Evolutionary conservation across 2,113 vertebrate genomes (phyloP), one percentile per base, ranked within the genome.

Genomic region (Paedocypris sp.): DNA sequence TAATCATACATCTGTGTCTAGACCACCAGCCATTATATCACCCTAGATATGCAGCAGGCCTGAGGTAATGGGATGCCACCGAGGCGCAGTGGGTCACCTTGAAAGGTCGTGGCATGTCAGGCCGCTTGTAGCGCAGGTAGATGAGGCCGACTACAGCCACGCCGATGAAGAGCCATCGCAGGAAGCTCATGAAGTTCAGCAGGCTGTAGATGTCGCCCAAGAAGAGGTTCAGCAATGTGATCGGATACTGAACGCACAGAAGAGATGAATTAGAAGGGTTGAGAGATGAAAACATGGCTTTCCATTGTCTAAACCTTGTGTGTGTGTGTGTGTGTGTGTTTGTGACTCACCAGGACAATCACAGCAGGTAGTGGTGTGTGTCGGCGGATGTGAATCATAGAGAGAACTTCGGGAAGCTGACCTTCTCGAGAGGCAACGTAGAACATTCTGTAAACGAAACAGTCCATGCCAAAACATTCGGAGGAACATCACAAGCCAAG

Each of bases 111-210:
- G 80, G 90, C 78, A 97, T 89, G 74, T 93, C 87, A 12, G 93
- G 94, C 43, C 81, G 82, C 43, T 86, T 97, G 69, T 91, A 91
- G 75, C 94, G 80, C 45, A 97, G 83, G 84, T 94, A 96, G 77
- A 98, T 89, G 69, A 98, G 81, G 22, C 94, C 95, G 31, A 90
- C 75, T 26, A 97, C 92, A 15, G 86, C 91, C 35, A 98, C 71
- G 9, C 91, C 95, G 62, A 98, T 97, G 81, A 95, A 97, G 63
- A 98, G 80, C 93, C 93, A 97, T 49, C 95, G 88, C 80, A 89
- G 82, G 79, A 98, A 98, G 79, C 93, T 97, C 85, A 98, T 89
- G 77, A 98, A 97, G 81, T 92, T 98, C 77, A 98, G 59, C 57
- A 98, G 87, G 65, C 91, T 90, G 85, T 98, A 88, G 82, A 98